A percentile compares a stretch with the other conserved stretches of the same genome.
phyloP scores from a whole-genome alignment of 2,113 vertebrate species.

The Eurypyga helias region DNA sequence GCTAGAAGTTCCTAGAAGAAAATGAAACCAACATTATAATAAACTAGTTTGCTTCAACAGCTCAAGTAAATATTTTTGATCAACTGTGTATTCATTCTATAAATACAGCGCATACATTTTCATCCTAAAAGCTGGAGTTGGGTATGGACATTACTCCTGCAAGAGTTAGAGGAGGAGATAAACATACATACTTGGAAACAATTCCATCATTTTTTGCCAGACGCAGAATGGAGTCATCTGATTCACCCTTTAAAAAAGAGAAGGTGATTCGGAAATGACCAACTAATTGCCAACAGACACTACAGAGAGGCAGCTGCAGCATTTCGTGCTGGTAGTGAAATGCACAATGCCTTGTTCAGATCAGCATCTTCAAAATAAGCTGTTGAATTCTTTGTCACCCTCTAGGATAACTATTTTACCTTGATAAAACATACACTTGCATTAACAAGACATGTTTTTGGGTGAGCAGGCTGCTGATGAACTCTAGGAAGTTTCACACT shows the following conservation, averaged over 20 bases:
- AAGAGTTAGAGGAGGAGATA: background rate
- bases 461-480: background rate
- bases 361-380: background rate
- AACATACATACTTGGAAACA: slow-evolving; percentile 87
- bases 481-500: background rate
- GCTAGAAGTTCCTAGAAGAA: slow-evolving; percentile 81
- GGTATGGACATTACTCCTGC: background rate
- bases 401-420: background rate
- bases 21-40: slow-evolving; percentile 8
- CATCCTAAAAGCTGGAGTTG: background rate
- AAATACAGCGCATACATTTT: background rate
- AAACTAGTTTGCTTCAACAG: background rate
- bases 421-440: background rate
- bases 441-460: background rate
- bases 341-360: background rate
- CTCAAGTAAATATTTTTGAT: background rate
- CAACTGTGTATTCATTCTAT: background rate
- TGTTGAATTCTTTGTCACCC: background rate
- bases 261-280: background rate
- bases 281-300: background rate
- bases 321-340: background rate
- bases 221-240: slow-evolving; percentile 93
- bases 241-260: slow-evolving; percentile 79
- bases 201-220: slow-evolving; percentile 88
- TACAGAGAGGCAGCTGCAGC: background rate